A percentile compares a stretch with the other conserved stretches of the same genome.
Conservation (phyloP, 1,140 invertebrate species). For the Camponotus vicinus region DNA sequence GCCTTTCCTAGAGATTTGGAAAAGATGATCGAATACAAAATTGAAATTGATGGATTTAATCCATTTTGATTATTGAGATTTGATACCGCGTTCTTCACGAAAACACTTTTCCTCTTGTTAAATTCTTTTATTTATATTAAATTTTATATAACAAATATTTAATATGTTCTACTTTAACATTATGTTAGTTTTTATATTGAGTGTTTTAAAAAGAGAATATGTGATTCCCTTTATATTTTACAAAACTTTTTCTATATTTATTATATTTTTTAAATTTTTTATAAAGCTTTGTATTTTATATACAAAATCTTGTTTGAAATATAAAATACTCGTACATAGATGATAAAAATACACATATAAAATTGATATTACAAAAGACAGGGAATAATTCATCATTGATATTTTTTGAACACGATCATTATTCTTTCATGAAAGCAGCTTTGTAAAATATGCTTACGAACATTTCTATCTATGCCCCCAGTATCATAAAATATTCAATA, state of each 20-base stretch:
- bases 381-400: not conserved
- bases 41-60: not conserved
- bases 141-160: not conserved
- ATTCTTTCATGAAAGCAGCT: conserved; percentile 6
- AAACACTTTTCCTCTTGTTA: not conserved
- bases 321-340: not conserved
- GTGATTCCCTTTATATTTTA: not conserved
- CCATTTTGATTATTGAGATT: not conserved
- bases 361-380: not conserved
- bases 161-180: not conserved
- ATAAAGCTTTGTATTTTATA: not conserved
- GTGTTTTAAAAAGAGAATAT: not conserved
- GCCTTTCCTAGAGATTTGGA: conserved; percentile 78
- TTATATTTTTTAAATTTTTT: not conserved
- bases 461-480: not conserved
- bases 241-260: not conserved
- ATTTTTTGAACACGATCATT: not conserved
- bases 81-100: not conserved
- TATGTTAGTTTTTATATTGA: not conserved
- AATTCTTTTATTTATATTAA: not conserved
- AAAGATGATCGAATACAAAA: not conserved
- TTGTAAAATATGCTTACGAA: not conserved
- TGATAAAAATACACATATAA: not conserved
- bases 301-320: not conserved
- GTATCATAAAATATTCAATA: conserved; percentile 22